Conservation (phyloP, 2,888 invertebrate species). For the Sphecodes monilicornis region DNA sequence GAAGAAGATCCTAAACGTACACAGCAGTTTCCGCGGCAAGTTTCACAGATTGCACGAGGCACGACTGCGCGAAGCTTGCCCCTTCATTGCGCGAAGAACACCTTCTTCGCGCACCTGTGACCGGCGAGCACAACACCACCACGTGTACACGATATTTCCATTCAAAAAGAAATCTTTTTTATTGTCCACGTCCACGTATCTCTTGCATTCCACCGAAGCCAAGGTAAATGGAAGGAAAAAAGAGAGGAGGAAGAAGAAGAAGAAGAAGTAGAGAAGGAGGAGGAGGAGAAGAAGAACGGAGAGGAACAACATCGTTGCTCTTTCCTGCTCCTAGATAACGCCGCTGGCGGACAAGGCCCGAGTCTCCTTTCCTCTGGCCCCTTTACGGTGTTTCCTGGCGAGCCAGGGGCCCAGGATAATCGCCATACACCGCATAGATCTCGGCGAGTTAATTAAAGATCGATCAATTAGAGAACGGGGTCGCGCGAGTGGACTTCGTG, state of each 20-base stretch:
- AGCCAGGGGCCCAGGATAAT: conserved; percentile 24
- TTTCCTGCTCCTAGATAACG: conserved; percentile 37
- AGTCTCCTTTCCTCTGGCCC: not conserved
- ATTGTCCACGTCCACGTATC: conserved; percentile 52
- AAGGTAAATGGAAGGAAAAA: conserved; percentile 63
- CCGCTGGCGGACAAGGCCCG: not conserved
- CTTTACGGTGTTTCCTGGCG: not conserved
- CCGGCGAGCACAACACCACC: conserved; percentile 5
- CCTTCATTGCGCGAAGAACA: not conserved
- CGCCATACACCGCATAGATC: conserved; percentile 26
- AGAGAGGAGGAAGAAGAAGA: conserved; percentile 3
- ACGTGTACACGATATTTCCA: conserved; percentile 30
- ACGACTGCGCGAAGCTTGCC: conserved; percentile 1
- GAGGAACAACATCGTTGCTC: conserved; percentile 27
- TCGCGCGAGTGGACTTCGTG: conserved; percentile 47
- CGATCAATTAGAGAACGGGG: conserved; percentile 58
- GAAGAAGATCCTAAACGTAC: no score
- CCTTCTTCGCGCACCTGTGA: conserved; percentile 31
- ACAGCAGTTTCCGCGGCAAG: not conserved
- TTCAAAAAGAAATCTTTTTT: conserved; percentile 33
- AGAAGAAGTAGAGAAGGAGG: conserved; percentile 10
- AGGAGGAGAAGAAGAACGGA: not conserved
- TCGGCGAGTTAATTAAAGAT: conserved; percentile 54
- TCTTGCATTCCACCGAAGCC: conserved; percentile 69
- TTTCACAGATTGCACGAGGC: not conserved